Evolutionary conservation across 2,113 vertebrate species (phyloP).

Genomic region (Nothoprocta pentlandii): DNA sequence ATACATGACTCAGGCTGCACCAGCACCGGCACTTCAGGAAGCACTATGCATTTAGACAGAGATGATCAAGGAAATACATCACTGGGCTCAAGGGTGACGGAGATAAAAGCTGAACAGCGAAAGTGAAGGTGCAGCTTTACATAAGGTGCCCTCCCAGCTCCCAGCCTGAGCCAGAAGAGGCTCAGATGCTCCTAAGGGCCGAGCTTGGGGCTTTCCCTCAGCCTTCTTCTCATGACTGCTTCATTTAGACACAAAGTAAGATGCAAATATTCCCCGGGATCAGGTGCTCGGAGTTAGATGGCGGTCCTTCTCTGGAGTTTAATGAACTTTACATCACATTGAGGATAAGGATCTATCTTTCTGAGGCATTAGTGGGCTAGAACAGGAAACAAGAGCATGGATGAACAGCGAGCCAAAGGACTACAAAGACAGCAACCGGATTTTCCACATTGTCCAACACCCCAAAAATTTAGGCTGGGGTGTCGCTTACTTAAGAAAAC

Average conservation of each 20-base stretch:
- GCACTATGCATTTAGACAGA: not conserved
- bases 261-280: not conserved
- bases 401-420: not conserved
- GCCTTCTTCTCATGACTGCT: not conserved
- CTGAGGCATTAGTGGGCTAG: not conserved
- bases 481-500: not conserved
- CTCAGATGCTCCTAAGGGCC: not conserved
- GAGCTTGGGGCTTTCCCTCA: not conserved
- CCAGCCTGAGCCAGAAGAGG: not conserved
- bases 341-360: not conserved
- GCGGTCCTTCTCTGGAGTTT: not conserved
- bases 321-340: not conserved
- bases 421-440: not conserved
- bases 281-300: accelerated
- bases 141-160: not conserved
- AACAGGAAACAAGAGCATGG: not conserved
- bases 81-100: not conserved
- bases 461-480: not conserved
- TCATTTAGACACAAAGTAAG: not conserved
- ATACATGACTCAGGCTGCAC: not conserved
- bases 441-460: not conserved
- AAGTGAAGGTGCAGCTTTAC: not conserved
- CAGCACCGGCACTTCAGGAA: not conserved
- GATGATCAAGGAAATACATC: not conserved
- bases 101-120: not conserved